Evolutionary conservation across 2,888 invertebrate genomes (phyloP).

Genomic region (Drosophila buzzatii): DNA sequence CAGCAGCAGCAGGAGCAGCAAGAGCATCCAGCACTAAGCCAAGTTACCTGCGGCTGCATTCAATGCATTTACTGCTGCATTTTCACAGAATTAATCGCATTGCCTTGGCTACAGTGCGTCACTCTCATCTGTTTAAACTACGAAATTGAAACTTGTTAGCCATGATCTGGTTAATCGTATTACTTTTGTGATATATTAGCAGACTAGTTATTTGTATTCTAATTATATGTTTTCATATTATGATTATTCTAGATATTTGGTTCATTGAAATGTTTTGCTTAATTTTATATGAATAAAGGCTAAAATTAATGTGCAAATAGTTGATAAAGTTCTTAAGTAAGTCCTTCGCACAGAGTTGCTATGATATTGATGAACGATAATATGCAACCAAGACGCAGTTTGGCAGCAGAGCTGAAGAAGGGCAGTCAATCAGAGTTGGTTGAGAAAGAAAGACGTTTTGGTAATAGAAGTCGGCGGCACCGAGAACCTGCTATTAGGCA

Average conservation of each 20-base stretch:
- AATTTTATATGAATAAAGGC: too few species aligned
- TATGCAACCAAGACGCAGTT: too few species aligned
- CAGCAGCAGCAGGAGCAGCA: background rate
- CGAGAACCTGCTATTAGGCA: too few species aligned
- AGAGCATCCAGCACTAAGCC: background rate
- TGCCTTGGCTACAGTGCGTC: background rate
- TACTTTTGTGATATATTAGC: background rate
- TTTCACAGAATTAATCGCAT: background rate
- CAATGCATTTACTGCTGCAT: background rate
- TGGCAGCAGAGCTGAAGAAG: too few species aligned
- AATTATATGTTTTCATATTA: background rate
- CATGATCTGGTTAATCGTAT: background rate
- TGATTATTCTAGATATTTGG: too few species aligned
- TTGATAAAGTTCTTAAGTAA: too few species aligned
- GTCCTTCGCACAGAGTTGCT: too few species aligned
- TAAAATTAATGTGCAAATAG: too few species aligned
- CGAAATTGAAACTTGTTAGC: background rate
- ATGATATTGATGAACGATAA: too few species aligned
- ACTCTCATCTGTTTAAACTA: background rate
- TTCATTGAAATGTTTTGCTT: background rate
- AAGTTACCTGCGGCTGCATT: conserved; percentile 5
- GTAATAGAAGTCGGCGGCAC: too few species aligned
- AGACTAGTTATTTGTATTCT: background rate
- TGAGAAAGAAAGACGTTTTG: too few species aligned
- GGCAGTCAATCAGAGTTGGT: too few species aligned